phyloP scores from a whole-genome alignment of 2,888 invertebrate genomes.

The Oligia fasciuncula region DNA sequence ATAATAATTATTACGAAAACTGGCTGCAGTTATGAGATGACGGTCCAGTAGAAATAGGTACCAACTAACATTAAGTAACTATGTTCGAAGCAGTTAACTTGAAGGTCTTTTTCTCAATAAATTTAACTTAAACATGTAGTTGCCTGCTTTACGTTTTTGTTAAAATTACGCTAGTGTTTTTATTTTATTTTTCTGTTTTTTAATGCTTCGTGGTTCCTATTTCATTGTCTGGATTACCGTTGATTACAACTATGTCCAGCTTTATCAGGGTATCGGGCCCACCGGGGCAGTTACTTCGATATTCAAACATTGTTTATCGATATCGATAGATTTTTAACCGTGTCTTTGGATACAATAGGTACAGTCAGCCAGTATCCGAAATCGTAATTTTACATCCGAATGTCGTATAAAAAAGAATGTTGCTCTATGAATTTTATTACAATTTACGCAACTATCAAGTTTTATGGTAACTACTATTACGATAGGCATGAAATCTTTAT shows the following conservation, averaged over 20 bases:
- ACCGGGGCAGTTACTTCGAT: not conserved
- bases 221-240: not conserved
- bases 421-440: constrained; percentile 37
- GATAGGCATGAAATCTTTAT: constrained; percentile 50
- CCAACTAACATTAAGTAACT: not conserved
- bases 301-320: constrained; percentile 1
- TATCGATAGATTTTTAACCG: constrained; percentile 26
- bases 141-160: constrained; percentile 2
- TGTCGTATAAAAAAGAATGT: constrained; percentile 19
- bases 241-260: not conserved
- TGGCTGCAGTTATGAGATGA: not conserved
- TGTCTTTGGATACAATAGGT: not conserved
- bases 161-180: not conserved
- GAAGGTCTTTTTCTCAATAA: constrained; percentile 46
- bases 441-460: constrained; percentile 41
- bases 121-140: constrained; percentile 2
- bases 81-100: constrained; percentile 20
- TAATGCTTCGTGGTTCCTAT: not conserved
- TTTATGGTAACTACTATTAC: constrained; percentile 27
- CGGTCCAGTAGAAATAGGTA: not conserved
- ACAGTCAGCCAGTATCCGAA: not conserved
- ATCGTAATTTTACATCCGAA: constrained; percentile 15
- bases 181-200: not conserved
- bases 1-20: not conserved
- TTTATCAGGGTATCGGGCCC: no score